phyloP scores from a whole-genome alignment of 2,888 invertebrate species.

The Abrostola tripartita region DNA sequence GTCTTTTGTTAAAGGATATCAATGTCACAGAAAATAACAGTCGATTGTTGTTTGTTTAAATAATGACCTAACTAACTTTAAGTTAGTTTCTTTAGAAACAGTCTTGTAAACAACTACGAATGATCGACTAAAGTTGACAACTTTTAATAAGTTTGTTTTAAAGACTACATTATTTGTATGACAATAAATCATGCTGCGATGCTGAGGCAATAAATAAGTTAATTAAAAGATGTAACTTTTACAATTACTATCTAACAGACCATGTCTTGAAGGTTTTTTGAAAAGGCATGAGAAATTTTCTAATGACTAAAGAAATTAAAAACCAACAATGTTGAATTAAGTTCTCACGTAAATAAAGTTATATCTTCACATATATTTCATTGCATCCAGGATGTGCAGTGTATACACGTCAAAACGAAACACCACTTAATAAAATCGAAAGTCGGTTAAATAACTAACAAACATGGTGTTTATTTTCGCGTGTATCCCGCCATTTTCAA shows the following conservation, averaged over 20 bases:
- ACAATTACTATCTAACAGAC: neutral
- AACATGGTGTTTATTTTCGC: constrained; percentile 48
- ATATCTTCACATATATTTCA: constrained; percentile 24
- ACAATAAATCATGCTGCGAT: neutral
- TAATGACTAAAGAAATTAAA: constrained; percentile 21
- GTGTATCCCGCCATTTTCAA: constrained; percentile 53
- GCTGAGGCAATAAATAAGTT: neutral
- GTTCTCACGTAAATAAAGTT: constrained; percentile 47
- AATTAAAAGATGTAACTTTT: neutral
- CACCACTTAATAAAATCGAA: constrained; percentile 36
- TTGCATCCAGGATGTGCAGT: constrained; percentile 41
- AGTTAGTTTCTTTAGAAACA: too few species aligned
- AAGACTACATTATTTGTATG: neutral
- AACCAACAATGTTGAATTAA: constrained; percentile 17
- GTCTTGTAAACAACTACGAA: too few species aligned
- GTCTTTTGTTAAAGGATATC: too few species aligned
- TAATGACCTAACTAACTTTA: too few species aligned
- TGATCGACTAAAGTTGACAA: too few species aligned
- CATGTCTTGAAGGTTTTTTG: constrained; percentile 7
- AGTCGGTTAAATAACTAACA: constrained; percentile 36
- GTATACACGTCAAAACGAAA: constrained; percentile 11
- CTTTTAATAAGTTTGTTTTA: too few species aligned
- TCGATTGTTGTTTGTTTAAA: too few species aligned
- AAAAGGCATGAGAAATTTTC: constrained; percentile 44
- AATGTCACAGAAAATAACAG: too few species aligned